phyloP scores from a whole-genome alignment of 2,113 vertebrate species.

The Gavialis gangeticus region DNA sequence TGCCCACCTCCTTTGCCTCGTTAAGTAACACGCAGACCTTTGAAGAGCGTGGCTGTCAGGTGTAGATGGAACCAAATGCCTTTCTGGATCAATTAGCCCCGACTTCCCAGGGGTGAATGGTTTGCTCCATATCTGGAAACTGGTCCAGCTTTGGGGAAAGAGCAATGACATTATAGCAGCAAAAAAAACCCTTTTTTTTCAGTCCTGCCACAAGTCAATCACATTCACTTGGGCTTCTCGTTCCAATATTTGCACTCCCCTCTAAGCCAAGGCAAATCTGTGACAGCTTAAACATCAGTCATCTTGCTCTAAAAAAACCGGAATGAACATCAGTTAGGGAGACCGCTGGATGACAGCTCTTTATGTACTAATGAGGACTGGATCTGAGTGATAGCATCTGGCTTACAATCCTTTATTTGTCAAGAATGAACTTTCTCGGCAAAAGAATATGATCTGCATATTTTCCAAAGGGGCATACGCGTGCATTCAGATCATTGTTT shows the following conservation, averaged over 20 bases:
- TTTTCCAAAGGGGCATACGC: not conserved
- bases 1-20: slow-evolving; percentile 15
- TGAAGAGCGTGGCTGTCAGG: slow-evolving; percentile 56
- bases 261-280: not conserved
- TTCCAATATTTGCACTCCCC: not conserved
- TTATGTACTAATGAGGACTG: not conserved
- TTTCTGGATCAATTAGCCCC: slow-evolving; percentile 6
- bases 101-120: not conserved
- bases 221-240: not conserved
- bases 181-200: not conserved
- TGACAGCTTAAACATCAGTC: not conserved
- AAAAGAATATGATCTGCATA: not conserved
- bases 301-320: not conserved
- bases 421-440: slow-evolving; percentile 4
- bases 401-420: not conserved
- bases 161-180: not conserved
- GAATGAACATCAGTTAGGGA: not conserved
- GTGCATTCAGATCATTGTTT: not conserved
- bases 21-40: slow-evolving; percentile 50
- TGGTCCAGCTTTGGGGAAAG: not conserved
- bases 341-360: not conserved
- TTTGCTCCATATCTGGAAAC: not conserved
- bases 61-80: slow-evolving; percentile 6
- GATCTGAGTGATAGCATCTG: not conserved
- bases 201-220: not conserved